Base-by-base conservation (phyloP, 2,113 vertebrate genomes). In the Maccullochella peelii region DNA sequence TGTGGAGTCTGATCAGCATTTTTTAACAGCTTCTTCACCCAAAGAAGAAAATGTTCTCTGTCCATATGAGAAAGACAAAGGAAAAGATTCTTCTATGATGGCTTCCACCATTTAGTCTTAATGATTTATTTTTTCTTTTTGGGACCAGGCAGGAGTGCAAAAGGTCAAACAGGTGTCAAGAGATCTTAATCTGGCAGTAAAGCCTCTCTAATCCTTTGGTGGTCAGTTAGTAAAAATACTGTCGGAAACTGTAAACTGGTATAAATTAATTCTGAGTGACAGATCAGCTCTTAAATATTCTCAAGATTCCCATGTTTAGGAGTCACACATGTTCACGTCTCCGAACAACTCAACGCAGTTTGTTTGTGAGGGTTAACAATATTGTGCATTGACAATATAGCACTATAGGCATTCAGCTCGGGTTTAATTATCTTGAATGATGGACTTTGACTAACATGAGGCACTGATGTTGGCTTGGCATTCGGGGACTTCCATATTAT, bases 121-220 rank as follows among this genome's bases (percentile, higher is more conserved):
- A 16, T 16, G 44, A 23, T 23, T 1, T 49, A 23, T 3, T 3
- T 9, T 54, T 76, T 12, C 42, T 23, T 59, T 44, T 8, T 12
- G 25, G 65, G 11, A 5, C 25, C 14, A 16, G 23, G 25, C 12
- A 20, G 47, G 36, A 73, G 8, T 21, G 38, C 12, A 27, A 55
- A 68, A 49, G 79, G 79, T 75, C 57, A 58, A 58, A 36, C 70
- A 83, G 80, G 65, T 83, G 70, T 12, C 16, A 30, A 7, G n/a
- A 67, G 62, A 20, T 67, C 36, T 67, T 21, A 40, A 44, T 25
- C 10, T 6, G 5, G 30, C 66, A 44, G 75, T 5, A 3, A 73
- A 30, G 38, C 40, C 16, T 21, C 1, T 57, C 54, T 57, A 12
- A 58, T 16, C 50, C 3, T 23, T 44, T 47, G 4, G 47, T 7